Evolutionary conservation across 2,797 vertebrate genomes (phyloP).

Genomic region (Chaenodraco wilsoni): DNA sequence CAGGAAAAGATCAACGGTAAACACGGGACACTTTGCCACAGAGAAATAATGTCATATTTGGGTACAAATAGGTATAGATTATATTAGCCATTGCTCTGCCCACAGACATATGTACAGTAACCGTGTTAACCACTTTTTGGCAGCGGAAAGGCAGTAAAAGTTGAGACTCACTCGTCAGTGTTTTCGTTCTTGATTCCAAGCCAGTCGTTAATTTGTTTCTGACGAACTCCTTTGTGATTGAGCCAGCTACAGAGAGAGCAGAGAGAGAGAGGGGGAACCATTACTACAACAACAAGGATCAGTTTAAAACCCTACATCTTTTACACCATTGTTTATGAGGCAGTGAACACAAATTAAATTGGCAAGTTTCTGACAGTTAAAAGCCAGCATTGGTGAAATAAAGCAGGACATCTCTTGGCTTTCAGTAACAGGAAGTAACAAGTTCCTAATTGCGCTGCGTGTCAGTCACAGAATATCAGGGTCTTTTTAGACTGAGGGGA

Average conservation of each 20-base stretch:
- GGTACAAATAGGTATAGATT: neutral
- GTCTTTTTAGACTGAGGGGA: neutral
- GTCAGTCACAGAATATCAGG: neutral
- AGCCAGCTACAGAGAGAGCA: constrained; percentile 85
- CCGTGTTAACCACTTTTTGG: no score
- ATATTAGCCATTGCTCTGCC: neutral
- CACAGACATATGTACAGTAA: neutral
- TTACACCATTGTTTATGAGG: constrained; percentile 3
- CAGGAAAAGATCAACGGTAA: neutral
- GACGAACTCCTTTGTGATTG: constrained; percentile 91
- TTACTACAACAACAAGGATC: constrained; percentile 10
- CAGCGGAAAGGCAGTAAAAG: neutral
- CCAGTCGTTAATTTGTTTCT: constrained; percentile 94
- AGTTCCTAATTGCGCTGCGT: constrained; percentile 1
- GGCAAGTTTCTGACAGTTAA: neutral
- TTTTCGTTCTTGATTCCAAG: constrained; percentile 93
- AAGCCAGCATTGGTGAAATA: neutral
- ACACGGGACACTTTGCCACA: neutral
- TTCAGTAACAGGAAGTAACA: neutral
- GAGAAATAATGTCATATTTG: neutral
- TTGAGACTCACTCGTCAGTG: constrained; percentile 90
- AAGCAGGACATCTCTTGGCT: neutral
- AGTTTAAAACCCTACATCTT: constrained; percentile 9
- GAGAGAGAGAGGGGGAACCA: neutral
- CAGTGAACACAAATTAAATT: constrained; percentile 17